A percentile compares a stretch with the other conserved stretches of the same genome.
These are phyloP conservation scores for Tetramorium simillimum DNA, from an alignment of 1,140 invertebrate species.

Conservation along the genomic window DNA sequence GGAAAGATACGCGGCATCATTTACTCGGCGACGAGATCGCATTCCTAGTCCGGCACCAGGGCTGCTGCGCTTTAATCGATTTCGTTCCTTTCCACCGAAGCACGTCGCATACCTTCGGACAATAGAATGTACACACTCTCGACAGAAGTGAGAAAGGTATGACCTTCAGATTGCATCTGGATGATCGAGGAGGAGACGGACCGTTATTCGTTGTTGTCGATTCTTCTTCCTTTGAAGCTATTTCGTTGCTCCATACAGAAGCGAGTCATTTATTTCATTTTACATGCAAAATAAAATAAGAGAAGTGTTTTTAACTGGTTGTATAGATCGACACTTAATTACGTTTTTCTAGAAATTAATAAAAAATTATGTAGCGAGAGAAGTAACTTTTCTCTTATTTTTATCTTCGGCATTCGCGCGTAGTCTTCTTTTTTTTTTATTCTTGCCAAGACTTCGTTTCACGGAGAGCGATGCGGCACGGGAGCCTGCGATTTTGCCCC, in stretches of 20 bases:
- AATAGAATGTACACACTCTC: constrained; percentile 46
- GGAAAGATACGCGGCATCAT: constrained; percentile 54
- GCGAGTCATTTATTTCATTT: not conserved
- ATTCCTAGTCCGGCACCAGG: constrained; percentile 17
- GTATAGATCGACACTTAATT: not conserved
- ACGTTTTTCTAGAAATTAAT: not conserved
- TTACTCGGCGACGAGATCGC: constrained; percentile 39
- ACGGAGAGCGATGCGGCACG: not conserved
- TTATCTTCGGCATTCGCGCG: not conserved
- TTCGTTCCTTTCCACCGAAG: constrained; percentile 27
- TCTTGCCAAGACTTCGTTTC: not conserved
- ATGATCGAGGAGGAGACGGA: constrained; percentile 5
- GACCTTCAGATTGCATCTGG: constrained; percentile 30
- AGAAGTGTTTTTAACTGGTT: not conserved
- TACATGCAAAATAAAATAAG: not conserved
- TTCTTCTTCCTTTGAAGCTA: not conserved
- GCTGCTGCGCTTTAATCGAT: constrained; percentile 60
- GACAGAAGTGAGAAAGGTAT: constrained; percentile 10
- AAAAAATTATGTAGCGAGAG: not conserved
- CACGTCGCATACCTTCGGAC: constrained; percentile 38
- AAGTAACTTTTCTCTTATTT: not conserved
- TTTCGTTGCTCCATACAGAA: not conserved
- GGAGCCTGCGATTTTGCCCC: not conserved
- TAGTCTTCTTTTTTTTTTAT: not conserved
- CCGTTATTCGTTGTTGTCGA: not conserved